Percentiles rank a stretch among this genome's conserved stretches.
phyloP scores from a whole-genome alignment of 2,888 invertebrate species.

The Hyposoter dolosus region DNA sequence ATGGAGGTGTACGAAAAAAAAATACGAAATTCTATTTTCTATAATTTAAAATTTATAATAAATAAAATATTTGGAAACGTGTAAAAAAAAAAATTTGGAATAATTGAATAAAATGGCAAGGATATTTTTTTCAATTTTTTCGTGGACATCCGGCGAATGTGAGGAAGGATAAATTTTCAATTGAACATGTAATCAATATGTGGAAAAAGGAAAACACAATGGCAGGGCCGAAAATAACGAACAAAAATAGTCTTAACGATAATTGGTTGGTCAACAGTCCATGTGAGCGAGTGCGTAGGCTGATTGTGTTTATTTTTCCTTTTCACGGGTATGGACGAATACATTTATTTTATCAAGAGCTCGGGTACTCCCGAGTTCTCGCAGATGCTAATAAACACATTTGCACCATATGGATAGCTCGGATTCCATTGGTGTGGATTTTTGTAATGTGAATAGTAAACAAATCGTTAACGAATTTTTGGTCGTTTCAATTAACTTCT shows the following conservation, averaged over 20 bases:
- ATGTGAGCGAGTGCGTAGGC: neutral
- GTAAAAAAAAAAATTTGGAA: too few relatives aligned
- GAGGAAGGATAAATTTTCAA: neutral
- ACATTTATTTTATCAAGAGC: slow-evolving; percentile 22
- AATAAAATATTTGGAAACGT: too few relatives aligned
- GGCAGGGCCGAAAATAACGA: neutral
- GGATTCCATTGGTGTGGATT: neutral
- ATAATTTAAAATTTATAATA: too few relatives aligned
- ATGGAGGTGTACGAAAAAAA: too few relatives aligned
- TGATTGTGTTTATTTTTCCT: slow-evolving; percentile 32
- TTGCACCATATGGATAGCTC: neutral
- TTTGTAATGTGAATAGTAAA: neutral
- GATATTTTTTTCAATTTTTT: neutral
- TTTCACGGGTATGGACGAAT: slow-evolving; percentile 15
- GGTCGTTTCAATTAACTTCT: neutral
- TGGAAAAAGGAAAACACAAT: neutral
- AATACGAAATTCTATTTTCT: too few relatives aligned
- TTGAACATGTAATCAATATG: neutral
- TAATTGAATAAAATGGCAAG: too few relatives aligned
- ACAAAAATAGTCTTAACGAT: slow-evolving; percentile 25
- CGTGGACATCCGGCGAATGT: neutral
- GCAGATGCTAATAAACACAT: slow-evolving; percentile 33
- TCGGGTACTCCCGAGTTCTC: slow-evolving; percentile 12
- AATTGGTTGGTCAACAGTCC: neutral
- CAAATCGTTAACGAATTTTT: neutral